Evolutionary conservation across 2,888 invertebrate genomes (phyloP), one percentile per base, ranked within the genome.

Genomic region (Hyppa rectilinea): DNA sequence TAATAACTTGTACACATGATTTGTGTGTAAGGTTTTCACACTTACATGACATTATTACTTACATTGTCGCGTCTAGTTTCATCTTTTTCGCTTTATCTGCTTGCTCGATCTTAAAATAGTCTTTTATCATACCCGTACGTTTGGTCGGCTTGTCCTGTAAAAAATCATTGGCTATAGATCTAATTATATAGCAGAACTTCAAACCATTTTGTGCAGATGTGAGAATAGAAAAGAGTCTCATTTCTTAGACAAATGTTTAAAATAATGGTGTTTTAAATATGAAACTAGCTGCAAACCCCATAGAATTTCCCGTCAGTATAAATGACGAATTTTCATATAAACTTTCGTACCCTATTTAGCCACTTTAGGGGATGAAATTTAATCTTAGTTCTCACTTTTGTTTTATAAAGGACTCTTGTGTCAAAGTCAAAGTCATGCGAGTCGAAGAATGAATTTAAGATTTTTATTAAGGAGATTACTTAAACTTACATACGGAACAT

Each of bases 101-200:
- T 29, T 53, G 55, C n/a, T 53, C 38, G 6, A 62, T 3, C 26
- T 62, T 53, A 6, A 38, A 53, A 14, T 53, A 29, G 38, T 62
- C 36, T 62, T 5, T 38, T 29, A 62, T 62, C 14, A 10, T 1
- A 14, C 53, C n/a, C n/a, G n/a, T n/a, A n/a, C n/a, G 36, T 29
- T 36, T 53, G n/a, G n/a, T 29, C 10, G 62, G 38, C 10, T 29
- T 62, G 4, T 26, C 20, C 61, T 61, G 47, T 53, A 0, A 10
- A 49, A 26, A 49, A 49, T 12, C 12, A 7, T 26, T 26, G 7
- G 26, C 14, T 49, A 23, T 49, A 49, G 23, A 49, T 14, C 6
- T 14, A 14, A 23, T 6, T 6, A 23, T 23, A 23, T 3, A n/a
- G 47, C 47, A 23, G 14, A 23, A 23, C 1, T 1, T 0, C 14